Conservation (phyloP, 2,113 vertebrate genomes). For the Cynocephalus volans region DNA sequence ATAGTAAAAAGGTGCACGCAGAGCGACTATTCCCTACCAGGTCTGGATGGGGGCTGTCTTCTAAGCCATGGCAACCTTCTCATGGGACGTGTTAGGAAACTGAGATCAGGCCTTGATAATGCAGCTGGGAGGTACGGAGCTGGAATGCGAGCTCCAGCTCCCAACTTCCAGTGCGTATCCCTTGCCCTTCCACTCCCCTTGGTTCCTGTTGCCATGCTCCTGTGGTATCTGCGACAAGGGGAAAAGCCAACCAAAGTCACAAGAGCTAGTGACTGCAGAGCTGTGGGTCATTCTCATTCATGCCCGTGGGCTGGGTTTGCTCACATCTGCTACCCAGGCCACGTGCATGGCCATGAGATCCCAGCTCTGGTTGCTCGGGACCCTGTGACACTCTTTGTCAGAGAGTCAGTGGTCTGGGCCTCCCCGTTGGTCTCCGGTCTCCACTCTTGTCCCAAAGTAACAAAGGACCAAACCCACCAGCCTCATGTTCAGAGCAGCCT, state of each 20-base stretch:
- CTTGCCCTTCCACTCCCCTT: neutral
- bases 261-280: neutral
- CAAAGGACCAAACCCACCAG: neutral
- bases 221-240: neutral
- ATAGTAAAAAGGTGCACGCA: neutral
- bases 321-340: neutral
- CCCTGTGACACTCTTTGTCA: neutral
- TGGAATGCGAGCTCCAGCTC: neutral
- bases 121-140: neutral
- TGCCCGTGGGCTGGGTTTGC: neutral
- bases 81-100: neutral
- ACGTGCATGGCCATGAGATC: neutral
- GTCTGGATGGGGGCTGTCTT: neutral
- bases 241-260: neutral
- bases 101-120: neutral
- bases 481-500: neutral
- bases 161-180: neutral
- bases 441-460: neutral
- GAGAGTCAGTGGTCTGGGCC: neutral
- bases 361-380: neutral
- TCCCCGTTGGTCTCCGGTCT: neutral
- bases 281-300: neutral
- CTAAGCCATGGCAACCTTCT: neutral
- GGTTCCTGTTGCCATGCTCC: neutral
- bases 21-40: neutral